Base-by-base conservation (phyloP, 2,797 vertebrate species). In the Molothrus ater region DNA sequence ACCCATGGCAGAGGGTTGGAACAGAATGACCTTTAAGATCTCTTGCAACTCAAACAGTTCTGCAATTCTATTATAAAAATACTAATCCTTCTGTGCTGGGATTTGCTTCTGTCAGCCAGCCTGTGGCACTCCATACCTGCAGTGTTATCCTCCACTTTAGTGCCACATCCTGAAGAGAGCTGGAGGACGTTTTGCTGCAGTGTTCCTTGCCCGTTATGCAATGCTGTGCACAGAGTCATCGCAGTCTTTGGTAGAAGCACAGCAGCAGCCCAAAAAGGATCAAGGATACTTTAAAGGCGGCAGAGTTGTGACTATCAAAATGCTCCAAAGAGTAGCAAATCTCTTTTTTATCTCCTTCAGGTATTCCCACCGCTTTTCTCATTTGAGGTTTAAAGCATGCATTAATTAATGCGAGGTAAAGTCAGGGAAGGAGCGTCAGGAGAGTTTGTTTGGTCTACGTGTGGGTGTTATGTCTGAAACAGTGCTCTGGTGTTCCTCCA, bases 221-320 rank as follows among this genome's bases (percentile, higher is more conserved):
- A 0, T 36, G 10, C 22, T 29, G 12, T 28, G 18, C 8, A 0
- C 13, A 6, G 17, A 53, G 10, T 56, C 25, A 32, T 38, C 0
- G 0, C 24, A 22, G 1, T 25, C 29, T 80, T 56, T 50, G 32
- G 21, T 57, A 34, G 57, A 60, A 69, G 34, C 32, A 10, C 15
- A 64, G 28, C 16, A 32, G 36, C 59, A 50, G 29, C 43, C 40
- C 40, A 4, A 10, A 54, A 75, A 47, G 8, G 36, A 69, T 72
- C 19, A 20, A 36, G 5, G 29, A 7, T 76, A 18, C n/a, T 61
- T 71, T 59, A 28, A 48, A 75, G 64, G 29, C 4, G 2, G 10
- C 34, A 20, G 19, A 56, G 10, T 6, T 21, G 24, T 56, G 32
- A 59, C 19, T 79, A 17, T 29, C 18, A 65, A 71, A 79, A 64